Conservation (phyloP, 2,888 invertebrate species). For the Tenodera sinensis region DNA sequence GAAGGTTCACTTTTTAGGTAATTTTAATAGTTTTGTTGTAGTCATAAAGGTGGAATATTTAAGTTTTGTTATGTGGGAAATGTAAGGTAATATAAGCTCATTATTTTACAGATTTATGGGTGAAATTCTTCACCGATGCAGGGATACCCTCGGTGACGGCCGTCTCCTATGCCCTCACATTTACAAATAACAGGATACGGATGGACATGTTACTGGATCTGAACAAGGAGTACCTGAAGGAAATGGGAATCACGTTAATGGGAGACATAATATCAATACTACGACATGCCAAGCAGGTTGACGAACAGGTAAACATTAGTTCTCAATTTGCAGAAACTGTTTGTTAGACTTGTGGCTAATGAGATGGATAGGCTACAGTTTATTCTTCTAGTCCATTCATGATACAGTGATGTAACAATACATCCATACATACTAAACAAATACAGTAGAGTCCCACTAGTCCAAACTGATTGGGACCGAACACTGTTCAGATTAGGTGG, state of each 20-base stretch:
- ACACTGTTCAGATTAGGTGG: no score
- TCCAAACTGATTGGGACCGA: no score
- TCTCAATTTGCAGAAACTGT: neutral
- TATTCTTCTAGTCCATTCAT: no score
- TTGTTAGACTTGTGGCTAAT: neutral
- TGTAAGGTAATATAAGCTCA: neutral
- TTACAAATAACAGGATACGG: conserved; percentile 82
- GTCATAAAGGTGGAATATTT: no score
- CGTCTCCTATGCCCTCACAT: conserved; percentile 79
- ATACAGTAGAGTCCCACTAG: no score
- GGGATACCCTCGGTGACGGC: conserved; percentile 77
- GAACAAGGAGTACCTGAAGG: conserved; percentile 79
- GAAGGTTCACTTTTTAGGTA: no score
- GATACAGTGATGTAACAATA: no score
- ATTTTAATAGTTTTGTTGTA: no score
- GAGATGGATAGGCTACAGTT: no score
- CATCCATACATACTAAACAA: no score
- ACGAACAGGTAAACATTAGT: conserved; percentile 45
- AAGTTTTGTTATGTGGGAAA: no score
- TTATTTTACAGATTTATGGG: conserved; percentile 64
- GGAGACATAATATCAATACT: conserved; percentile 64
- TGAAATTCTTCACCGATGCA: conserved; percentile 80
- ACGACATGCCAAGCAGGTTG: conserved; percentile 58
- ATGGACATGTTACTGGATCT: conserved; percentile 82
- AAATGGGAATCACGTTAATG: conserved; percentile 77